These are phyloP conservation scores for Ranitomeya imitator DNA, from an alignment of 2,113 vertebrate species.

Conservation along the genomic window DNA sequence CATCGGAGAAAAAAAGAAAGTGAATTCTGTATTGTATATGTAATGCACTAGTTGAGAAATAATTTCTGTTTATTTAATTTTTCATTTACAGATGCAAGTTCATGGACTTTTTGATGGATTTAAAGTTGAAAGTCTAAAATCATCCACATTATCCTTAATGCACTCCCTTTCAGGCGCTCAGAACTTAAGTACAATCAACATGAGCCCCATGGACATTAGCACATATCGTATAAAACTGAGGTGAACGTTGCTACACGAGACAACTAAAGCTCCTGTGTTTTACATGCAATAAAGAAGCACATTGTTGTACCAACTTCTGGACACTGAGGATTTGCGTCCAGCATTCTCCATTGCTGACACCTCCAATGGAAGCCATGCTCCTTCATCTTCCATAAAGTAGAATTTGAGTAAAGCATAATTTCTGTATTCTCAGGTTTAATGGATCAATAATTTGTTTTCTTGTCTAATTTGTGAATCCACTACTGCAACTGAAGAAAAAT, in stretches of 20 bases:
- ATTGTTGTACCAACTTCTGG: constrained; percentile 71
- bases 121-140: constrained; percentile 71
- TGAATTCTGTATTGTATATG: background rate
- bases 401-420: constrained; percentile 60
- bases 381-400: constrained; percentile 59
- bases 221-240: constrained; percentile 78
- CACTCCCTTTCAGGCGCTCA: constrained; percentile 68
- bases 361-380: constrained; percentile 74
- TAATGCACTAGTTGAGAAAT: no score
- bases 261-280: constrained; percentile 65
- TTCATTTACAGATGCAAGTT: constrained; percentile 70
- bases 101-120: constrained; percentile 77
- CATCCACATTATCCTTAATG: constrained; percentile 81
- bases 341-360: constrained; percentile 62
- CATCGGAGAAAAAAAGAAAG: background rate
- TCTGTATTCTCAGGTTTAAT: constrained; percentile 79
- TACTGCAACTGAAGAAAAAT: constrained; percentile 17
- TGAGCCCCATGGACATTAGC: constrained; percentile 86
- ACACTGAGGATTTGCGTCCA: constrained; percentile 72
- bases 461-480: constrained; percentile 33
- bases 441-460: constrained; percentile 65
- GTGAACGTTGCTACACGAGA: constrained; percentile 67
- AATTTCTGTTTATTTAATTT: background rate
- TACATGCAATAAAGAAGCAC: constrained; percentile 77
- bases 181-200: constrained; percentile 74